Conservation (phyloP, 2,888 invertebrate species). For the Meliscaeva auricollis region DNA sequence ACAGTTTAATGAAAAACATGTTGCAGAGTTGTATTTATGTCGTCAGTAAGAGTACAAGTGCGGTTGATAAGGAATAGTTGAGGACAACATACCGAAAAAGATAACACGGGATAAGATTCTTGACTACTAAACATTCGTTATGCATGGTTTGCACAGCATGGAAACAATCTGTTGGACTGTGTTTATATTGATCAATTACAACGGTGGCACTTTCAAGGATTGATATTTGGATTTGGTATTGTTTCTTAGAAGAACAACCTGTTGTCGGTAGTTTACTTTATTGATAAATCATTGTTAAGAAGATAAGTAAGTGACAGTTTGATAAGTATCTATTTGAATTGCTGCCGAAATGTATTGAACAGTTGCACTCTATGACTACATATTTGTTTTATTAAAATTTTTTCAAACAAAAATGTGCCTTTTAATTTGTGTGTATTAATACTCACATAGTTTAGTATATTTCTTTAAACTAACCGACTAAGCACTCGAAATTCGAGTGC, state of each 20-base stretch:
- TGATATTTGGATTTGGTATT: conserved; percentile 23
- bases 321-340: conserved; percentile 64
- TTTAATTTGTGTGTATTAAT: no score
- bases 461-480: no score
- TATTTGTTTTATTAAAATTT: no score
- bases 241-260: conserved; percentile 56
- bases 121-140: conserved; percentile 49
- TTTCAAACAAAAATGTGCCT: no score
- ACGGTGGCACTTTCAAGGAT: conserved; percentile 72
- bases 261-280: conserved; percentile 38
- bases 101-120: conserved; percentile 40
- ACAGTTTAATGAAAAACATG: conserved; percentile 65
- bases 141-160: conserved; percentile 46
- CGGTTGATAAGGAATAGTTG: conserved; percentile 76
- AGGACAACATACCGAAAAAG: conserved; percentile 57
- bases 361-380: conserved; percentile 29
- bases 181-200: conserved; percentile 74
- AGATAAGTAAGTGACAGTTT: conserved; percentile 50
- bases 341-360: conserved; percentile 36
- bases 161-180: conserved; percentile 41
- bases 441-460: no score
- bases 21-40: conserved; percentile 51
- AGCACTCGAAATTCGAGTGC: no score
- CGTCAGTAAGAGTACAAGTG: conserved; percentile 70
- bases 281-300: conserved; percentile 47